These are phyloP conservation scores for Atlantisia rogersi DNA, from an alignment of 2,113 vertebrate species.

Conservation along the genomic window DNA sequence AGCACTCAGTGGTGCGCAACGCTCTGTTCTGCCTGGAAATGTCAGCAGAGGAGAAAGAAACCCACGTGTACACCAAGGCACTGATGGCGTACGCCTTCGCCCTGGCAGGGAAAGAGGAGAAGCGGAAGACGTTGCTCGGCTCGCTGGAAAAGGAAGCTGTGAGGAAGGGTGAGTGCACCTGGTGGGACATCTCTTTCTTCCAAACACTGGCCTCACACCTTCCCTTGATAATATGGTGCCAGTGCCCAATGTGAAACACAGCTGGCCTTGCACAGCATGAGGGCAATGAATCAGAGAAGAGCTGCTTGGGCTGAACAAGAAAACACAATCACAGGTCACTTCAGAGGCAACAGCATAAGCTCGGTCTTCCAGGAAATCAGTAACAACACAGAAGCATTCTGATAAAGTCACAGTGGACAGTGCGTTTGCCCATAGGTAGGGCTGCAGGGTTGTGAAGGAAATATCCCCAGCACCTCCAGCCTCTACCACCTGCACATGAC, in stretches of 20 bases:
- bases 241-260: not conserved
- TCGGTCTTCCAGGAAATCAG: not conserved
- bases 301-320: not conserved
- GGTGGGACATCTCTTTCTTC: not conserved
- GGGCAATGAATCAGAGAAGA: not conserved
- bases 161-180: slow-evolving; percentile 53
- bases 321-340: not conserved
- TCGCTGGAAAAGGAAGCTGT: slow-evolving; percentile 54
- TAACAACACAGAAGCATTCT: rapidly evolving
- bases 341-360: not conserved
- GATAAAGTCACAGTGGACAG: not conserved
- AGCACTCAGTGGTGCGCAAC: not conserved
- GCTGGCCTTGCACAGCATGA: not conserved
- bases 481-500: not conserved
- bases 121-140: not conserved
- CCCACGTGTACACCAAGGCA: slow-evolving; percentile 60
- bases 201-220: not conserved
- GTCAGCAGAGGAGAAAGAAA: not conserved
- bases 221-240: not conserved
- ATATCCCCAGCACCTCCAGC: not conserved
- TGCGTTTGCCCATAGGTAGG: not conserved
- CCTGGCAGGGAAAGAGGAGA: slow-evolving; percentile 51
- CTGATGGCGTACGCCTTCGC: slow-evolving; percentile 73
- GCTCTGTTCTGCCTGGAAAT: slow-evolving; percentile 28
- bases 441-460: not conserved